These are phyloP conservation scores for Rhingia campestris DNA, from an alignment of 2,888 invertebrate genomes.

Conservation along the genomic window DNA sequence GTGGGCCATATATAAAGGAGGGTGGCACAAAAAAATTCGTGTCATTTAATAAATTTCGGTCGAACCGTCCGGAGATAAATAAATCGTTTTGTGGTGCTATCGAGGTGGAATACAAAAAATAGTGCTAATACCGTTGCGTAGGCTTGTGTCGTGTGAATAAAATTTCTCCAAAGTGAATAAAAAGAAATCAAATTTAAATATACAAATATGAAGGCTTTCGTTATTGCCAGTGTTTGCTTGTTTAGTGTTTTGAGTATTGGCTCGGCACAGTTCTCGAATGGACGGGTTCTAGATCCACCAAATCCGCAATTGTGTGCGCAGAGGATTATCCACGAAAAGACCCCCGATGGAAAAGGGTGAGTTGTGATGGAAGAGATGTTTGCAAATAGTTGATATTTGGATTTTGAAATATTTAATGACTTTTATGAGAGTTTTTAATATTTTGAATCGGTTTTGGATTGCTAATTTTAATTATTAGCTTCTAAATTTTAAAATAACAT, in stretches of 20 bases:
- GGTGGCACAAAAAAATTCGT: constrained; percentile 78
- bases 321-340: constrained; percentile 88
- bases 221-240: constrained; percentile 82
- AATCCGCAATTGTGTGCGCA: constrained; percentile 90
- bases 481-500: no score
- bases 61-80: constrained; percentile 74
- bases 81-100: constrained; percentile 45
- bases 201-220: constrained; percentile 81
- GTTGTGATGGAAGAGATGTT: constrained; percentile 63
- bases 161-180: constrained; percentile 75
- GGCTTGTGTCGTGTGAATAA: neutral
- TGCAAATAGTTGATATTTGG: neutral
- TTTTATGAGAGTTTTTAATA: no score
- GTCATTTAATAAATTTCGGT: constrained; percentile 80
- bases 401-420: neutral
- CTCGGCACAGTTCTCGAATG: constrained; percentile 89
- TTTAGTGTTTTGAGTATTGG: constrained; percentile 80
- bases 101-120: constrained; percentile 24
- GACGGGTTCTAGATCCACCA: constrained; percentile 90
- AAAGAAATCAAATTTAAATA: constrained; percentile 33
- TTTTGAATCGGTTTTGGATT: no score
- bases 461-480: no score
- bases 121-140: constrained; percentile 7
- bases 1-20: constrained; percentile 80
- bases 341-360: constrained; percentile 88